Evolutionary conservation across 2,888 invertebrate genomes (phyloP), one percentile per base, ranked within the genome.

Genomic region (Xanthia icteritia): DNA sequence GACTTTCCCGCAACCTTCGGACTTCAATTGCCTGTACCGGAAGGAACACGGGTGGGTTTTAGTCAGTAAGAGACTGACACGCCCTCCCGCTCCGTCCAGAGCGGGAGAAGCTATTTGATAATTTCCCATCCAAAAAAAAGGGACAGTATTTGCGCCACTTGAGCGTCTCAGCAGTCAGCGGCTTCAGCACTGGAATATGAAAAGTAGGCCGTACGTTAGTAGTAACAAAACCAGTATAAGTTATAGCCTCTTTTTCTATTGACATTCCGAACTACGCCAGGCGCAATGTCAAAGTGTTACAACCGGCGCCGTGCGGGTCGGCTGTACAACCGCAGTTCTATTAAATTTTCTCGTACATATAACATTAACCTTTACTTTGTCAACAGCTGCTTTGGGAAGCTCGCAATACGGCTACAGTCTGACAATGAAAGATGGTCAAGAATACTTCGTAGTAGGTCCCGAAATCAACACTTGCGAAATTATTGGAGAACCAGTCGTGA

Each of bases 381-480:
- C 89, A 88, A 31, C 89, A 96, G 96, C 86, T 87, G 91, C 92
- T 15, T 79, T 93, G 48, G 92, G 91, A 39, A 93, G 92, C 42
- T 91, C 94, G 3, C 87, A 83, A 13, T 96, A 96, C 81, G 89
- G 83, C 56, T 96, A 96, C 81, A 90, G 89, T 73, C 87, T 95
- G 31, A 90, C 83, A 36, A 70, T 93, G 61, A 91, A 90, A 23
- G 88, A 90, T 61, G 93, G 92, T 2, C 85, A 92, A 3, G 92
- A 93, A 58, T 92, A 93, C 77, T 96, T 93, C 68, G 92, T 92
- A 73, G 93, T 95, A 3, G 95, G 95, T 1, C 93, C 94, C 0
- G 96, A 95, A 86, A 93, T 89, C 23, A 92, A 93, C 61, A 88
- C 91, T 9, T 95, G 95, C 81, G 92, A 93, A 77, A 85, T 91